Conservation (phyloP, 2,888 invertebrate genomes). For the Liopterus haemorrhoidalis region DNA sequence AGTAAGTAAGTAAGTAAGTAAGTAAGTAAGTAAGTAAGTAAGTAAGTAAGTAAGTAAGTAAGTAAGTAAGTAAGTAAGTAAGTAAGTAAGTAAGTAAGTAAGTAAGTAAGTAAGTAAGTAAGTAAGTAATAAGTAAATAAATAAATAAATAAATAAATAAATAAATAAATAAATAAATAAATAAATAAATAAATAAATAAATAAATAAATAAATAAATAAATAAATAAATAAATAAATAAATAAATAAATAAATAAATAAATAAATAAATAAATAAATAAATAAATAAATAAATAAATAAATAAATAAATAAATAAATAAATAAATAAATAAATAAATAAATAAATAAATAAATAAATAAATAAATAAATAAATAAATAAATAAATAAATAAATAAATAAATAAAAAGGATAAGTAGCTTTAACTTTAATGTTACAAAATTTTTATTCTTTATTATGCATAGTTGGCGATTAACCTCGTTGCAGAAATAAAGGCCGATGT, state of each 20-base stretch:
- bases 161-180: constrained; percentile 20
- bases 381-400: constrained; percentile 19
- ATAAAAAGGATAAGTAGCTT: too few relatives aligned
- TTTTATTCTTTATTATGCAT: too few relatives aligned
- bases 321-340: constrained; percentile 20
- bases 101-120: constrained; percentile 22
- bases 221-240: constrained; percentile 20
- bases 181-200: constrained; percentile 20
- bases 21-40: constrained; percentile 20
- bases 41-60: constrained; percentile 21
- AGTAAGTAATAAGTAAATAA: too few relatives aligned
- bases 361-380: constrained; percentile 19
- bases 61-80: constrained; percentile 21
- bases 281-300: constrained; percentile 20
- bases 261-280: constrained; percentile 20
- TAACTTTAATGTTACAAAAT: too few relatives aligned
- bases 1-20: constrained; percentile 21
- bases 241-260: constrained; percentile 20
- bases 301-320: constrained; percentile 20
- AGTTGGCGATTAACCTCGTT: too few relatives aligned
- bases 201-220: constrained; percentile 20
- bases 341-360: constrained; percentile 19
- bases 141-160: constrained; percentile 20
- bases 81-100: constrained; percentile 21
- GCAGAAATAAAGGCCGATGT: too few relatives aligned